Conservation (phyloP, 2,113 vertebrate species). For the Protobothrops flavoviridis region DNA sequence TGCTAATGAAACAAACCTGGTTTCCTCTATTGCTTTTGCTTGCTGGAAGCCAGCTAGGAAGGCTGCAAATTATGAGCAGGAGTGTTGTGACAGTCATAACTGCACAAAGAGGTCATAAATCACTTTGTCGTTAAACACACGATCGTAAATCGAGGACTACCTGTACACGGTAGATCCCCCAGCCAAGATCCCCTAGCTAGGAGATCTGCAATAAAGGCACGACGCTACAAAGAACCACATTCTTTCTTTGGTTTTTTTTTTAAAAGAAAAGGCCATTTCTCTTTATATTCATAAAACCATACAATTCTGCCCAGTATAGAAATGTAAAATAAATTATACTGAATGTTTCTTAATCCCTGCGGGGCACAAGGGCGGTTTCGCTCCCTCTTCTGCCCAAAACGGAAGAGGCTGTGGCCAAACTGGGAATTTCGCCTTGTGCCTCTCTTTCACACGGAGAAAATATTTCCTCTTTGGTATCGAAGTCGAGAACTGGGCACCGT, state of each 20-base stretch:
- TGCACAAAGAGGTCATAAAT: not conserved
- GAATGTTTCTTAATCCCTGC: slow-evolving; percentile 58
- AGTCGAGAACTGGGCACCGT: not conserved
- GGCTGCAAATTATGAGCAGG: too few relatives aligned
- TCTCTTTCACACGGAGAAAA: not conserved
- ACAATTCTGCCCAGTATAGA: slow-evolving; percentile 66
- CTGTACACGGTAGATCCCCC: not conserved
- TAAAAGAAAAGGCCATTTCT: slow-evolving; percentile 27
- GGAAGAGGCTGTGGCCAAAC: not conserved
- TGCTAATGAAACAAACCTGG: too few relatives aligned
- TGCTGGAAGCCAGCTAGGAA: not conserved
- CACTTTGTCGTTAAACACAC: not conserved
- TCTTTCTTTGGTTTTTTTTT: slow-evolving; percentile 5
- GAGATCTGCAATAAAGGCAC: not conserved
- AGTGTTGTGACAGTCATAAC: not conserved
- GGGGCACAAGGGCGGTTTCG: slow-evolving; percentile 16
- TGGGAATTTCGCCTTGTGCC: not conserved
- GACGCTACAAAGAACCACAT: slow-evolving; percentile 32
- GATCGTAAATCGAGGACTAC: too few relatives aligned
- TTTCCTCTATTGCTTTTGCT: too few relatives aligned
- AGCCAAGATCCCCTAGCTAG: not conserved
- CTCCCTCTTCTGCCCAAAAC: slow-evolving; percentile 48
- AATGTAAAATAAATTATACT: slow-evolving; percentile 70
- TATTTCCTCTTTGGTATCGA: slow-evolving; percentile 71
- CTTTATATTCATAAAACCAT: slow-evolving; percentile 66